Conservation (phyloP, 1,140 invertebrate species). For the Orius laevigatus region DNA sequence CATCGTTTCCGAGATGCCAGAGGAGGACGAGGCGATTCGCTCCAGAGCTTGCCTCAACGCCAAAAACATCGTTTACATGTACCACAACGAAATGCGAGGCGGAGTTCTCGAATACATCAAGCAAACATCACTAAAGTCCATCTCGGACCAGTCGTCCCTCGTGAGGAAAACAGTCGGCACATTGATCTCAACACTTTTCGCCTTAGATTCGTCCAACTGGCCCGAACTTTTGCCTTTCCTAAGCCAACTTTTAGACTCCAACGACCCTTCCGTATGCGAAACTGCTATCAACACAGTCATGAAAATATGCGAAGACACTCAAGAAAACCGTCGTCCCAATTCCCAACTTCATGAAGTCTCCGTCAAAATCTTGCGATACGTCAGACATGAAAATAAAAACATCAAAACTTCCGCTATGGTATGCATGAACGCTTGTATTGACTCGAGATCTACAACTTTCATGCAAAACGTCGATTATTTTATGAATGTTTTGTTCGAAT, state of each 20-base stretch:
- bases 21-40: constrained; percentile 91
- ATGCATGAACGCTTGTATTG: constrained; percentile 1
- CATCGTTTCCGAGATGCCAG: constrained; percentile 84
- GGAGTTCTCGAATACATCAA: constrained; percentile 55
- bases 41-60: constrained; percentile 93
- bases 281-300: constrained; percentile 3
- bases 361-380: background rate
- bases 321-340: constrained; percentile 2
- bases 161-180: background rate
- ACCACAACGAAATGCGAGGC: constrained; percentile 78
- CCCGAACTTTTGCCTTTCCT: constrained; percentile 3
- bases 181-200: background rate
- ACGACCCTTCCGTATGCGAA: background rate
- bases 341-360: background rate
- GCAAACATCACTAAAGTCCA: background rate
- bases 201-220: background rate
- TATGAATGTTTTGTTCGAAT: constrained; percentile 55
- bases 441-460: background rate
- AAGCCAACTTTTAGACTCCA: constrained; percentile 4
- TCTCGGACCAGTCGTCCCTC: constrained; percentile 2
- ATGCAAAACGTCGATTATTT: constrained; percentile 16
- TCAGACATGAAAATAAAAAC: constrained; percentile 1
- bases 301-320: constrained; percentile 7
- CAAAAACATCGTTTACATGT: constrained; percentile 94
- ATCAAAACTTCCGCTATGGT: background rate